Base-by-base conservation (phyloP, 2,113 vertebrate genomes). In the Parus major region DNA sequence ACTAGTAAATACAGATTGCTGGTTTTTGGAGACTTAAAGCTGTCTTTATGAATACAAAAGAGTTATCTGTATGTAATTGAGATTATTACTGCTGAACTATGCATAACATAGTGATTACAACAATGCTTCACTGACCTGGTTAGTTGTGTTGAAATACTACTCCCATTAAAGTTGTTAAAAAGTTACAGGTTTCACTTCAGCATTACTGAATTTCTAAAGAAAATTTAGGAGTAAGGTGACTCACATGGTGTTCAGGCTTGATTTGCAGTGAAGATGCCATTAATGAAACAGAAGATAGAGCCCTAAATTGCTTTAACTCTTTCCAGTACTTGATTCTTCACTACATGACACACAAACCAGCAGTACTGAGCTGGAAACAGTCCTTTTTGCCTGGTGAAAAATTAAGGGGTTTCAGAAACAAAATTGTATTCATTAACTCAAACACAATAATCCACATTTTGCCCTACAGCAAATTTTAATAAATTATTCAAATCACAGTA, bases 11-110 rank as follows among this genome's bases (percentile, higher is more conserved):
- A 87, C 11, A 82, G 60, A 91, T 47, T 84, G 47, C 14, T 60
- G 92, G 81, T 71, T 95, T 94, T 56, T 84, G 41, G 91, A 84
- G 73, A 69, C 42, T 92, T 73, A 92, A 49, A 78, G 15, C 39
- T 91, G 23, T 75, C 82, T 81, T 91, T 71, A 70, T 59, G 73
- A 82, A 82, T 31, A 66, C 44, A 87, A 60, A 86, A 79, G 52
- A 20, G 42, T 91, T 91, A 81, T 81, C 31, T 53, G 4, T n/a
- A 59, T 60, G 53, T 52, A 94, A 91, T 56, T 82, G 72, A 91
- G 90, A 88, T 84, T 75, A 60, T 78, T 87, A 82, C 56, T 87
- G 73, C 60, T 71, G 81, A 89, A 87, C 52, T 75, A 64, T 69
- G 41, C 44, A 64, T 71, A 66, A 87, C 5, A 13, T 41, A 61